Percentiles rank a stretch among this genome's conserved stretches.
Evolutionary conservation across 2,113 vertebrate species (phyloP).

Genomic region (Hemicordylus capensis): DNA sequence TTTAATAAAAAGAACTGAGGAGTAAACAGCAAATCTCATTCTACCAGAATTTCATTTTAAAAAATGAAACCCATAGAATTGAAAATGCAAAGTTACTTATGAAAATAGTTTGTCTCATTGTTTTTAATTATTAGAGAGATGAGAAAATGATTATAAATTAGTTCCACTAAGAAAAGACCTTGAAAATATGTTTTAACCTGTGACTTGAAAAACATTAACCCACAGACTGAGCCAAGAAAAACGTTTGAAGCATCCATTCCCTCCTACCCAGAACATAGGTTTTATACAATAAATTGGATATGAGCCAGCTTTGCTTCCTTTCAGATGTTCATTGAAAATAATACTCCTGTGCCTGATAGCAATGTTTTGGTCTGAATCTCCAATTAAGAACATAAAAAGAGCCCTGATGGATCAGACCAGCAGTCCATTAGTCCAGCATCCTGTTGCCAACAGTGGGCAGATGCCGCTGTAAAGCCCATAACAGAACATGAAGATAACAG

Average conservation of each 20-base stretch:
- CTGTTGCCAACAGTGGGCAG: not conserved
- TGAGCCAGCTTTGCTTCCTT: not conserved
- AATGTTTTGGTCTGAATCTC: constrained; percentile 8
- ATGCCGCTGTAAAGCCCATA: not conserved
- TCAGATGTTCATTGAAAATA: not conserved
- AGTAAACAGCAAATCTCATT: not conserved
- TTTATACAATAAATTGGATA: not conserved
- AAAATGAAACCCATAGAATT: constrained; percentile 6
- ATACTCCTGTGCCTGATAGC: not conserved
- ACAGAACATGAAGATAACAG: not conserved
- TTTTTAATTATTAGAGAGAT: not conserved
- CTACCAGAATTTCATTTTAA: not conserved
- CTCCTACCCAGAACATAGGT: not conserved
- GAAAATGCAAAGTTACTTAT: not conserved
- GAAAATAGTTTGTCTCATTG: not conserved
- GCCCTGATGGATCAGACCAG: not conserved
- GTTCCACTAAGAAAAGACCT: not conserved
- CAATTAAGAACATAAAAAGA: not conserved
- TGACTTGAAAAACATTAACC: not conserved
- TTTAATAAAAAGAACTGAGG: accelerated
- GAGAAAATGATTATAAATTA: not conserved
- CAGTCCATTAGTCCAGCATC: not conserved
- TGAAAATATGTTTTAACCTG: not conserved
- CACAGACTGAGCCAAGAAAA: not conserved
- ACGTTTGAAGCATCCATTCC: not conserved